Evolutionary conservation across 2,797 vertebrate species (phyloP).

Genomic region (Dryobates pubescens): DNA sequence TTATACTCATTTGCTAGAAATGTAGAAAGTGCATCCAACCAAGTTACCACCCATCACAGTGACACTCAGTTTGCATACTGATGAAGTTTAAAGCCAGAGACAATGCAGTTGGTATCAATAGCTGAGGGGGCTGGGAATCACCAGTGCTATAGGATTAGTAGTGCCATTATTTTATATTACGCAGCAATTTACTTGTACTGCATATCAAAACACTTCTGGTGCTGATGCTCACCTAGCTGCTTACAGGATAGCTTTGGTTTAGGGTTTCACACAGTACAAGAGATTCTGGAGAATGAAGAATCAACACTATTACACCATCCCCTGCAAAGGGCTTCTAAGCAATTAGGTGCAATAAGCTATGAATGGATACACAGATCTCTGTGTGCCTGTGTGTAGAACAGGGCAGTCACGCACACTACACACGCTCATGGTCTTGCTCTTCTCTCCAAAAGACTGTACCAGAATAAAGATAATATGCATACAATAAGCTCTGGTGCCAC

Average conservation of each 20-base stretch:
- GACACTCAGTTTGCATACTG: slow-evolving; percentile 89
- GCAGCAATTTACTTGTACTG: slow-evolving; percentile 77
- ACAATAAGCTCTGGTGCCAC: slow-evolving; percentile 51
- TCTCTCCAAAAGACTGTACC: slow-evolving; percentile 28
- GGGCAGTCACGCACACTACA: background rate
- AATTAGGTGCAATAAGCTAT: background rate
- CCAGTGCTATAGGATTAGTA: slow-evolving; percentile 79
- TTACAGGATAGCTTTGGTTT: slow-evolving; percentile 57
- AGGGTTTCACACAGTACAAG: slow-evolving; percentile 11
- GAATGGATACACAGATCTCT: background rate
- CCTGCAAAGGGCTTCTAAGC: background rate
- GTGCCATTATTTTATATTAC: slow-evolving; percentile 80
- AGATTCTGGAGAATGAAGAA: background rate
- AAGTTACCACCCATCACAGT: slow-evolving; percentile 90
- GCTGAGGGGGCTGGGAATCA: slow-evolving; percentile 74
- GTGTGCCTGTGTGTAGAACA: background rate
- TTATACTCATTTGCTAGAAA: slow-evolving; percentile 93
- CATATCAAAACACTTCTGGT: slow-evolving; percentile 62
- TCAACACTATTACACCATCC: background rate
- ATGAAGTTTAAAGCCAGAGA: slow-evolving; percentile 85
- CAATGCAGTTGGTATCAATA: slow-evolving; percentile 81
- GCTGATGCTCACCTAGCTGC: slow-evolving; percentile 41
- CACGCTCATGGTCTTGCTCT: background rate
- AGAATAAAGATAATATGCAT: slow-evolving; percentile 31
- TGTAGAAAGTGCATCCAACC: slow-evolving; percentile 90